Conservation (phyloP, 2,888 invertebrate species). For the Drosophila mettleri region DNA sequence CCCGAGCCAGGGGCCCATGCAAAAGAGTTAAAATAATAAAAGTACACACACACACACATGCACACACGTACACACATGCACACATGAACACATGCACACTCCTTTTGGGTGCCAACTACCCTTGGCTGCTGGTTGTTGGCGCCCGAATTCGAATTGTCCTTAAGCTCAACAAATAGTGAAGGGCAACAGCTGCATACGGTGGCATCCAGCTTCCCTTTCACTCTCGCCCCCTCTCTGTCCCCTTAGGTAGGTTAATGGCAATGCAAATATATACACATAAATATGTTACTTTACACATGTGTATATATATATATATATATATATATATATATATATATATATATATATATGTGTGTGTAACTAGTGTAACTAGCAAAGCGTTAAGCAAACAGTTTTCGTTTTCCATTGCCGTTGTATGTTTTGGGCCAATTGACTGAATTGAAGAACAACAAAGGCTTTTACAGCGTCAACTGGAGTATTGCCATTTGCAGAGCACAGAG, state of each 20-base stretch:
- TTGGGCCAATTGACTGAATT: constrained; percentile 1
- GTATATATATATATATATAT: not conserved
- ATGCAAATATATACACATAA: constrained; percentile 26
- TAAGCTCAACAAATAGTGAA: constrained; percentile 73
- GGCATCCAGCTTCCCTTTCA: constrained; percentile 22
- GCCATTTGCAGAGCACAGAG: too few relatives aligned
- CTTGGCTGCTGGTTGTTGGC: constrained; percentile 18
- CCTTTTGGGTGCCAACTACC: constrained; percentile 11
- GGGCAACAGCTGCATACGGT: constrained; percentile 55
- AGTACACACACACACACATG: constrained; percentile 54
- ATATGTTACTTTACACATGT: constrained; percentile 6
- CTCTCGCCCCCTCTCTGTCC: constrained; percentile 11
- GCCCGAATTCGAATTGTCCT: constrained; percentile 57
- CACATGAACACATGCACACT: constrained; percentile 17
- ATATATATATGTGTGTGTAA: not conserved
- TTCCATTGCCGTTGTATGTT: not conserved
- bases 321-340: not conserved
- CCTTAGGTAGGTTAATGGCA: constrained; percentile 42
- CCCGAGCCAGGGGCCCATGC: constrained; percentile 48
- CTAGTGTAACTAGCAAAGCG: constrained; percentile 27
- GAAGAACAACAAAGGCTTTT: not conserved
- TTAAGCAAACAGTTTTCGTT: constrained; percentile 31
- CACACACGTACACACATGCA: constrained; percentile 40
- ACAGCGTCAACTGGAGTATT: too few relatives aligned
- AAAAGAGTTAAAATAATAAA: constrained; percentile 79